A percentile compares a stretch with the other conserved stretches of the same genome.
phyloP scores from a whole-genome alignment of 2,888 invertebrate species.

The Pterobdella sp. region DNA sequence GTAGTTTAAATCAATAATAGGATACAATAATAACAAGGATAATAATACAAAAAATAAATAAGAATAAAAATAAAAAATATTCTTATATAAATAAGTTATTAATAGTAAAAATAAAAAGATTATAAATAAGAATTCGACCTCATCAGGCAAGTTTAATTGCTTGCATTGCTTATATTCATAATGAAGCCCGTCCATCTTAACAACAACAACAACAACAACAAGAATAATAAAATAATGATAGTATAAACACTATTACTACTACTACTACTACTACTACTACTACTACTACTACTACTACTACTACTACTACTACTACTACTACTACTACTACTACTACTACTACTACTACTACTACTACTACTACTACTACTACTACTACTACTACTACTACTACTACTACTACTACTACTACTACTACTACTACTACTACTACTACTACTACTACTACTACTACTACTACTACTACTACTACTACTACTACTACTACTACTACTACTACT shows the following conservation, averaged over 20 bases:
- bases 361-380: slow-evolving; percentile 29
- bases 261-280: slow-evolving; percentile 30
- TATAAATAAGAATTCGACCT: not conserved
- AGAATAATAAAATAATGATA: no score
- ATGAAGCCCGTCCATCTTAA: not conserved
- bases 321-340: slow-evolving; percentile 23
- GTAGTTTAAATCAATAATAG: not conserved
- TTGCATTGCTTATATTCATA: not conserved
- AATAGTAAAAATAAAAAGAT: not conserved
- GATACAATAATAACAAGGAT: not conserved
- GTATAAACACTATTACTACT: slow-evolving; percentile 21
- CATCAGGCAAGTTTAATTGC: not conserved
- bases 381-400: slow-evolving; percentile 29
- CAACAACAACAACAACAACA: no score
- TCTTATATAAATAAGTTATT: not conserved
- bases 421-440: slow-evolving; percentile 27
- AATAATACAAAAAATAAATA: not conserved
- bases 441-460: slow-evolving; percentile 24
- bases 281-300: slow-evolving; percentile 29
- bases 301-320: slow-evolving; percentile 24
- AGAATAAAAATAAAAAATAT: not conserved
- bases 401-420: slow-evolving; percentile 18
- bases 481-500: slow-evolving; percentile 29
- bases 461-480: slow-evolving; percentile 27
- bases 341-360: slow-evolving; percentile 30